phyloP scores from a whole-genome alignment of 2,797 vertebrate genomes.

The Diceros bicornis region DNA sequence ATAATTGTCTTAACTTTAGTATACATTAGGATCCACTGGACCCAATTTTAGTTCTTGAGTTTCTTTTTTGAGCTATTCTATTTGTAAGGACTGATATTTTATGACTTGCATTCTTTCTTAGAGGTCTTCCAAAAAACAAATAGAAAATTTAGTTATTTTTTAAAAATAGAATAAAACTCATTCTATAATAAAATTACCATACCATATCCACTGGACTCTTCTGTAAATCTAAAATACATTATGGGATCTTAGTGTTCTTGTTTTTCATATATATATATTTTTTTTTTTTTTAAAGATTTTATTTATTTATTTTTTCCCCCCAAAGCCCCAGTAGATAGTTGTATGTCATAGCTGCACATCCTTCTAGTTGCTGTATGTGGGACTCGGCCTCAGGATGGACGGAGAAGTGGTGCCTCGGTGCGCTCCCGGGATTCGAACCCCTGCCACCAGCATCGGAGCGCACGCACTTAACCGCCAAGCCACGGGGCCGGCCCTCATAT shows the following conservation, averaged over 20 bases:
- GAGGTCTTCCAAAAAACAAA: slow-evolving; percentile 17
- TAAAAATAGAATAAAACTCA: background rate
- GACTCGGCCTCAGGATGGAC: too few relatives aligned
- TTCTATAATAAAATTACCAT: slow-evolving; percentile 43
- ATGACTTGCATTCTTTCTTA: slow-evolving; percentile 25
- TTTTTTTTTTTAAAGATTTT: too few relatives aligned
- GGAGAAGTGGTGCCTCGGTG: too few relatives aligned
- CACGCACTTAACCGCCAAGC: too few relatives aligned
- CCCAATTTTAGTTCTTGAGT: background rate
- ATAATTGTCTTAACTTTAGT: background rate
- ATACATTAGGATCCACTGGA: background rate
- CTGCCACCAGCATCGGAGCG: too few relatives aligned
- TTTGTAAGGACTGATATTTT: slow-evolving; percentile 8
- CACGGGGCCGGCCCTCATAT: too few relatives aligned
- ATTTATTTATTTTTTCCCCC: too few relatives aligned
- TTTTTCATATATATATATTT: background rate
- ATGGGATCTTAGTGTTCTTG: background rate
- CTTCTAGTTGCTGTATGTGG: too few relatives aligned
- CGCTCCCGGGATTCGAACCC: too few relatives aligned
- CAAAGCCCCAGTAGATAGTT: too few relatives aligned
- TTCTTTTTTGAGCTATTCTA: slow-evolving; percentile 26
- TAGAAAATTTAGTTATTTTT: slow-evolving; percentile 12
- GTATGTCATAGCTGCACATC: too few relatives aligned
- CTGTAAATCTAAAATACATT: slow-evolving; percentile 52
- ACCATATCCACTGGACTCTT: background rate